Percentiles rank a stretch among this genome's conserved stretches.
phyloP scores from a whole-genome alignment of 2,888 invertebrate genomes.

The Epinotia demarniana region DNA sequence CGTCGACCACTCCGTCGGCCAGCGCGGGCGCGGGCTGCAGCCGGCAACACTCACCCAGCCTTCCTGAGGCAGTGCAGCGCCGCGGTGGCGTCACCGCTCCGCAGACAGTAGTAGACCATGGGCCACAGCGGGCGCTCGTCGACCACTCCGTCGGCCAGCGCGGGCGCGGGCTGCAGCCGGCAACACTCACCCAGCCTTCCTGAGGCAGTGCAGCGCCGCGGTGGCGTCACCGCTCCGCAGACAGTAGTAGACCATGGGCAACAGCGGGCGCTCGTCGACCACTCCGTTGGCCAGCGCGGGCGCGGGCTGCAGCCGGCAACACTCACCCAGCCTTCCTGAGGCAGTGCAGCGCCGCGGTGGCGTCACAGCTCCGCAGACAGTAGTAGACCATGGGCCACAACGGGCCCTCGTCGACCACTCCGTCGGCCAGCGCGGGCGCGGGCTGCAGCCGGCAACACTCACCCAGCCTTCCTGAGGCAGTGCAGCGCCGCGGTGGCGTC shows the following conservation, averaged over 20 bases:
- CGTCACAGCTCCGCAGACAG: conserved; percentile 95
- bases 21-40: too few species aligned
- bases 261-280: conserved; percentile 91
- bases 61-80: too few species aligned
- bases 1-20: too few species aligned
- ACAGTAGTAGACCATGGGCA: conserved; percentile 98
- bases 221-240: conserved; percentile 94
- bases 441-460: too few species aligned
- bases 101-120: too few species aligned
- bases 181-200: conserved; percentile 86
- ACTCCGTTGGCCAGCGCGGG: conserved; percentile 82
- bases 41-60: too few species aligned
- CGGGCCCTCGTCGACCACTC: conserved; percentile 90
- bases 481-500: too few species aligned
- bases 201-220: conserved; percentile 92
- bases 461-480: too few species aligned
- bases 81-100: too few species aligned
- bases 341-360: conserved; percentile 92
- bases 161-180: conserved; percentile 32
- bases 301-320: conserved; percentile 31
- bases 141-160: too few species aligned
- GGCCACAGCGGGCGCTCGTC: too few species aligned
- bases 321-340: conserved; percentile 88
- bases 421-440: too few species aligned
- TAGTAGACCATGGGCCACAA: conserved; percentile 98